These are phyloP conservation scores for Gracilinanus agilis DNA, from an alignment of 2,113 vertebrate genomes.

Conservation along the genomic window DNA sequence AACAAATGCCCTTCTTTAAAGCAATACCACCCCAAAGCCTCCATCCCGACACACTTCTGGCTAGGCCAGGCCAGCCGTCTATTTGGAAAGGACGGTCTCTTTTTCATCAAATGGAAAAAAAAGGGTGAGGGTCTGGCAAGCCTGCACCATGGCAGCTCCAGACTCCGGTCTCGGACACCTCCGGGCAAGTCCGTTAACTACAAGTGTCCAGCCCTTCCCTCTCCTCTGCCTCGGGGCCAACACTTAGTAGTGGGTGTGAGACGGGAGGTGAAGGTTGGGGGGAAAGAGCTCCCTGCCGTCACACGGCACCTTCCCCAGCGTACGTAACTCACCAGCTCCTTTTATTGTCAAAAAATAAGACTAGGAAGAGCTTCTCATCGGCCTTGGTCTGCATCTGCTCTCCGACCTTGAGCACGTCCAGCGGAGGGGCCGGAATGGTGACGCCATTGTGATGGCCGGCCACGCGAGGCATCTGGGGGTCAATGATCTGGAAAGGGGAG, in stretches of 20 bases:
- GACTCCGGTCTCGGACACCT: too few relatives aligned
- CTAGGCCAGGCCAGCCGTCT: not conserved
- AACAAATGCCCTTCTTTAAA: not conserved
- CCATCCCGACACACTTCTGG: not conserved
- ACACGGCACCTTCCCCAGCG: too few relatives aligned
- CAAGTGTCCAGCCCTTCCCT: too few relatives aligned
- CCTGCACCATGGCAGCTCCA: too few relatives aligned
- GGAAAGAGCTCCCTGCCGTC: too few relatives aligned
- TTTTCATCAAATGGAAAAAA: too few relatives aligned
- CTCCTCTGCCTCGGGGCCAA: too few relatives aligned
- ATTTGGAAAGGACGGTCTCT: too few relatives aligned
- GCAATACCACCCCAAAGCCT: not conserved
- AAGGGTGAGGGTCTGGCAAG: too few relatives aligned
- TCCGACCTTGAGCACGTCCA: conserved; percentile 95
- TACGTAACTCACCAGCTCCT: conserved; percentile 93
- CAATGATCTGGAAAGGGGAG: conserved; percentile 89
- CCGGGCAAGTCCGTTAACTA: too few relatives aligned
- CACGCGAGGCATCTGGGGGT: conserved; percentile 97
- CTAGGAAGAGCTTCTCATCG: conserved; percentile 95
- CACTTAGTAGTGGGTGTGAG: too few relatives aligned
- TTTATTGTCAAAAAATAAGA: conserved; percentile 99
- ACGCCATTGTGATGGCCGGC: conserved; percentile 98
- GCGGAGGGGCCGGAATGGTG: conserved; percentile 95
- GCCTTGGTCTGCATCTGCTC: conserved; percentile 99
- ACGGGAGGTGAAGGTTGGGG: too few relatives aligned